Evolutionary conservation across 1,140 invertebrate genomes (phyloP), one percentile per base, ranked within the genome.

Genomic region (Habropoda laboriosa): DNA sequence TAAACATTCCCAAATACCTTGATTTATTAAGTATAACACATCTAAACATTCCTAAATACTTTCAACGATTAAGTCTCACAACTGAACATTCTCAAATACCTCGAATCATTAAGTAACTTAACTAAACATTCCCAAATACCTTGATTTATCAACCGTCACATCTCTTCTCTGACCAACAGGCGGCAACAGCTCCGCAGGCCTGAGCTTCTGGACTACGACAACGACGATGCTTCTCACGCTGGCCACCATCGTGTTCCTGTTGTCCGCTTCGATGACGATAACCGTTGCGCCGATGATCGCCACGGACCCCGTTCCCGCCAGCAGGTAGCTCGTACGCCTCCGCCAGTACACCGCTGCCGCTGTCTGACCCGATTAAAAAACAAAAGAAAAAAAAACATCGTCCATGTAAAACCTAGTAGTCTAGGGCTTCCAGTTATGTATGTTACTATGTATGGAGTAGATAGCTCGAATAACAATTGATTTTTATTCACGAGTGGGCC

Each of bases 401-500:
- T 93, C 92, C 91, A 92, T 91, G 89, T 92, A 92, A 91, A 92
- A 91, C 91, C 91, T 93, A 92, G 92, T 92, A 92, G 91, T 89
- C 92, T 93, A 93, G 92, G 92, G 92, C 92, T 93, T 93, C 92
- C 92, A 93, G 88, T 92, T 92, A 92, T 92, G 82, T 91, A 92
- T 92, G 90, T 93, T 91, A 93, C 89, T 90, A 92, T 92, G 89
- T 93, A 91, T 91, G 87, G 85, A 90, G 86, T 93, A 93, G 92
- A 88, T 92, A 92, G 90, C 47, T 87, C 86, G 85, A 91, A 89
- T 92, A 85, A 87, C 74, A 72, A 83, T 68, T 87, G 68, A 92
- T 91, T 92, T 92, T 91, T 89, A 92, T 90, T 90, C 75, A 68
- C 45, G 80, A 88, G 70, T 79, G 87, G 83, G 67, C 79, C 64